Percentiles rank a stretch among this genome's conserved stretches.
Conservation (phyloP, 2,797 vertebrate genomes). For the Melanitta fusca region DNA sequence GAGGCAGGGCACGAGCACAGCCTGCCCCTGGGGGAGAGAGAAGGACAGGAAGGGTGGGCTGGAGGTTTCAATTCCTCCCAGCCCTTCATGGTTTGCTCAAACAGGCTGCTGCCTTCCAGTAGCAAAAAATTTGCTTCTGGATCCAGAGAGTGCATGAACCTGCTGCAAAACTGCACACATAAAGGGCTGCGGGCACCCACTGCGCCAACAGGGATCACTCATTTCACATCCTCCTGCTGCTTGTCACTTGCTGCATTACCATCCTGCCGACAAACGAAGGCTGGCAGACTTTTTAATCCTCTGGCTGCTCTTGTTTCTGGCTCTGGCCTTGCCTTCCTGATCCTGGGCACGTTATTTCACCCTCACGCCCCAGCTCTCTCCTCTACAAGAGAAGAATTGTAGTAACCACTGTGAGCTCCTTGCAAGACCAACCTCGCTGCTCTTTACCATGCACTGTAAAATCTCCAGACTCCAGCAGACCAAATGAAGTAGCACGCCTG, state of each 20-base stretch:
- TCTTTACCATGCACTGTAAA: neutral
- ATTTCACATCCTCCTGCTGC: neutral
- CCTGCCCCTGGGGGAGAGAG: neutral
- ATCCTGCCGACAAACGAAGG: neutral
- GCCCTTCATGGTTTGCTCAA: neutral
- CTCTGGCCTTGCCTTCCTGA: neutral
- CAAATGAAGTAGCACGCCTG: neutral
- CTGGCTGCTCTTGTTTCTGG: neutral
- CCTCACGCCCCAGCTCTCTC: neutral
- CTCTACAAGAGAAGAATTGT: neutral
- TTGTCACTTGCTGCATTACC: neutral
- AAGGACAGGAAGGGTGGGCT: neutral
- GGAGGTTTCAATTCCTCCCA: neutral
- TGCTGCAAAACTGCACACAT: neutral
- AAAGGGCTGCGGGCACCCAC: neutral
- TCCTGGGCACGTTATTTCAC: neutral
- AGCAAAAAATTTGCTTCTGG: neutral
- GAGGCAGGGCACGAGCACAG: neutral
- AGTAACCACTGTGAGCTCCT: rapidly evolving
- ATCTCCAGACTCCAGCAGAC: neutral
- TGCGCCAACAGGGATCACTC: neutral
- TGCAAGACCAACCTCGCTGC: rapidly evolving
- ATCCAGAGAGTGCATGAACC: neutral
- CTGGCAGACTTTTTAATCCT: neutral
- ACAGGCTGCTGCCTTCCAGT: neutral